phyloP scores from a whole-genome alignment of 2,888 invertebrate genomes.

The Trichopria drosophilae region DNA sequence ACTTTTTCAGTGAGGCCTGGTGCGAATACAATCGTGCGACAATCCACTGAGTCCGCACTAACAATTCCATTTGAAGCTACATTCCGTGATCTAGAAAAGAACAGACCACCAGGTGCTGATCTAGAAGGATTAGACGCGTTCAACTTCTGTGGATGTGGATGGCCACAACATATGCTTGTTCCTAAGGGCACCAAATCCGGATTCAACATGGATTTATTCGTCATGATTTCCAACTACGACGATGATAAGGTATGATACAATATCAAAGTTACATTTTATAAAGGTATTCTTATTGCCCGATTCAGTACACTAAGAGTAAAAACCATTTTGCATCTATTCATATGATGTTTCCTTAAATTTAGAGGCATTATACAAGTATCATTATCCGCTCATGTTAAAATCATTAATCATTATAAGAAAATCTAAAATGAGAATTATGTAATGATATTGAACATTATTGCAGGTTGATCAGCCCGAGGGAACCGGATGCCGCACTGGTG shows the following conservation, averaged over 20 bases:
- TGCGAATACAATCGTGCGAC: constrained; percentile 67
- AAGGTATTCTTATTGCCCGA: too few species aligned
- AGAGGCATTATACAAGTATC: too few species aligned
- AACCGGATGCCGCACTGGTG: constrained; percentile 69
- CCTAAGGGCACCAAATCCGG: constrained; percentile 73
- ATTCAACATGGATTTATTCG: constrained; percentile 70
- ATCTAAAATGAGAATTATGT: too few species aligned
- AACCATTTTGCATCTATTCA: too few species aligned
- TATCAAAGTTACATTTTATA: too few species aligned
- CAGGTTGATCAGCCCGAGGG: constrained; percentile 36
- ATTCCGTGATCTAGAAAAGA: constrained; percentile 80
- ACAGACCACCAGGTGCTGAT: constrained; percentile 62
- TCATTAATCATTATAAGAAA: too few species aligned
- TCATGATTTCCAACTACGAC: constrained; percentile 75
- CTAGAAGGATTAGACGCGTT: constrained; percentile 60
- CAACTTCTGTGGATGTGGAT: constrained; percentile 87
- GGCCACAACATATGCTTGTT: constrained; percentile 81
- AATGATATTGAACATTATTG: too few species aligned
- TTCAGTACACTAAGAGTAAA: too few species aligned
- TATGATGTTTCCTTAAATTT: too few species aligned
- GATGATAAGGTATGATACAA: constrained; percentile 66
- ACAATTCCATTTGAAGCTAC: constrained; percentile 78
- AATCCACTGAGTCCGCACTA: constrained; percentile 74
- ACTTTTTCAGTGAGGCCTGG: constrained; percentile 74
- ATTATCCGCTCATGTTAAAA: too few species aligned